Evolutionary conservation across 2,113 vertebrate species (phyloP).

Genomic region (Gavialis gangeticus): DNA sequence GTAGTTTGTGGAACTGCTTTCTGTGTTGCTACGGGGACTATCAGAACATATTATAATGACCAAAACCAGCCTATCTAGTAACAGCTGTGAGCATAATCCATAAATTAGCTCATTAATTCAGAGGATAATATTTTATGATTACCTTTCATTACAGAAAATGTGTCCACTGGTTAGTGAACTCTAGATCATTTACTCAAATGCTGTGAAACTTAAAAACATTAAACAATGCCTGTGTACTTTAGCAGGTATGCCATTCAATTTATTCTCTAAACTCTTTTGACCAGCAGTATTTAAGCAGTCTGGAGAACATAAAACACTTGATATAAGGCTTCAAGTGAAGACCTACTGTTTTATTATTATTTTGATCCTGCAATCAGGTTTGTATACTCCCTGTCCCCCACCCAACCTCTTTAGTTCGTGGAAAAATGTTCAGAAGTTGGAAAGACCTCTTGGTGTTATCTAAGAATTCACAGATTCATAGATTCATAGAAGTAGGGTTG

Average conservation of each 20-base stretch:
- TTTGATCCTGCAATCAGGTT: slow-evolving; percentile 52
- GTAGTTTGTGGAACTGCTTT: slow-evolving; percentile 78
- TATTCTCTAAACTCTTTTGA: slow-evolving; percentile 68
- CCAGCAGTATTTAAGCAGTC: slow-evolving; percentile 56
- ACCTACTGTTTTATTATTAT: slow-evolving; percentile 13
- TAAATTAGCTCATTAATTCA: slow-evolving; percentile 78
- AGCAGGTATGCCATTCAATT: slow-evolving; percentile 58
- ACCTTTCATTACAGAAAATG: slow-evolving; percentile 45
- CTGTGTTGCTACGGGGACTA: slow-evolving; percentile 70
- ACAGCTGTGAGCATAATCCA: slow-evolving; percentile 80
- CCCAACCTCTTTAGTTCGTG: slow-evolving; percentile 59
- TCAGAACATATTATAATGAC: slow-evolving; percentile 84
- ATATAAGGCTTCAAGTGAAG: slow-evolving; percentile 50
- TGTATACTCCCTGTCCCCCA: slow-evolving; percentile 49
- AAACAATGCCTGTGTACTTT: slow-evolving; percentile 51
- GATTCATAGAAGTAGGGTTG: too few relatives aligned
- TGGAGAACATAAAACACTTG: slow-evolving; percentile 38
- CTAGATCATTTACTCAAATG: slow-evolving; percentile 15
- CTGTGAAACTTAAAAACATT: slow-evolving; percentile 52
- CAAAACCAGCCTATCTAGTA: slow-evolving; percentile 76
- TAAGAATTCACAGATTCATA: neutral
- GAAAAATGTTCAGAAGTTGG: slow-evolving; percentile 45
- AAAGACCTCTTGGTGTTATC: slow-evolving; percentile 47
- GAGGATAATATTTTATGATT: slow-evolving; percentile 73
- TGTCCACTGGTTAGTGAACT: slow-evolving; percentile 49